phyloP scores from a whole-genome alignment of 2,113 vertebrate genomes.

The Actenoides lindsayi region DNA sequence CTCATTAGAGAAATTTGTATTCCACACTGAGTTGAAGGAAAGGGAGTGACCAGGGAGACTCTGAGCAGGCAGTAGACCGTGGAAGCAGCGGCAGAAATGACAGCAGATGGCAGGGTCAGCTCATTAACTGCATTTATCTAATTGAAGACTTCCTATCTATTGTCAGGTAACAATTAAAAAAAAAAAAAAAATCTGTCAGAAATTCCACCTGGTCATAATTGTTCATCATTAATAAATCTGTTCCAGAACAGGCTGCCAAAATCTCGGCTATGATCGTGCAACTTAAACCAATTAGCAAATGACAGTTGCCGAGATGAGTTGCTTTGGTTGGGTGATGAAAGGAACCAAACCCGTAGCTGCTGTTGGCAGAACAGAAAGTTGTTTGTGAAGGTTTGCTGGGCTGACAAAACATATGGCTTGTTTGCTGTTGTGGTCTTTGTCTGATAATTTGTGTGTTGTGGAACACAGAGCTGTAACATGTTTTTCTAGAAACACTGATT shows the following conservation, averaged over 20 bases:
- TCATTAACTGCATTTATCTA: conserved; percentile 61
- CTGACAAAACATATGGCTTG: neutral
- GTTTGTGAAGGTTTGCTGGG: neutral
- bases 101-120: conserved; percentile 74
- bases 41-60: neutral
- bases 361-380: neutral
- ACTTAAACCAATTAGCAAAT: conserved; percentile 54
- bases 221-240: conserved; percentile 67
- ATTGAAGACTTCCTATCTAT: conserved; percentile 58
- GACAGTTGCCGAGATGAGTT: neutral
- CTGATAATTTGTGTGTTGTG: neutral
- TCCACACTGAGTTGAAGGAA: neutral
- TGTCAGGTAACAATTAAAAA: conserved; percentile 57
- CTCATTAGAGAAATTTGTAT: conserved; percentile 21
- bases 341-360: neutral
- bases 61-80: neutral
- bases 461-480: neutral
- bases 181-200: conserved; percentile 54
- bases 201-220: conserved; percentile 67
- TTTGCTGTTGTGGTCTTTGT: neutral
- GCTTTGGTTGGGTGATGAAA: neutral
- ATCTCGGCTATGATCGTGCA: neutral
- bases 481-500: neutral
- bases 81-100: conserved; percentile 33
- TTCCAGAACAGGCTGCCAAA: conserved; percentile 48